Evolutionary conservation across 2,113 vertebrate species (phyloP), one percentile per base, ranked within the genome.

Genomic region (Otolemur garnettii): DNA sequence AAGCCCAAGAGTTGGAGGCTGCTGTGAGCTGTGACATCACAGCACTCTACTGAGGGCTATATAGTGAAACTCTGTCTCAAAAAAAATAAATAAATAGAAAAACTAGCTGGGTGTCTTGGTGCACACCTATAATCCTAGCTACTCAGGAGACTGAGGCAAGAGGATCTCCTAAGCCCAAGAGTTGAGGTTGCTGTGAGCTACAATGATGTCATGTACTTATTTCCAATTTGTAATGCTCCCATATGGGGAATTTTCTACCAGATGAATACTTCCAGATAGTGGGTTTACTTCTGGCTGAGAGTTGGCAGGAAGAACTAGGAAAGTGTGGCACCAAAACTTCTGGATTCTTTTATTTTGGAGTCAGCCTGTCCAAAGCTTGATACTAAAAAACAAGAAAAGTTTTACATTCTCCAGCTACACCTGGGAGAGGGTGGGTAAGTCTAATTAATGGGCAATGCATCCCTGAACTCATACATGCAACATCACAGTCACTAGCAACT

Each of bases 381-480:
- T 50, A 66, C 11, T 24, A 87, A 80, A 90, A 68, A 91, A 8
- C 19, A 91, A 64, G n/a, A 86, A 93, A 45, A 74, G 24, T 93
- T 80, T 93, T 93, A 35, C 81, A 9, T 19, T 87, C 59, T 80
- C 66, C 24, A 81, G 35, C 64, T 55, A 45, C 10, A 19, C 18
- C 24, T 55, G 42, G 74, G 50, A 86, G 30, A 38, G 38, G 74
- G 42, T 80, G 30, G 35, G 24, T 24, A 80, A 85, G 42, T 45
- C 57, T 90, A 77, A 84, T 77, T 50, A 50, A 69, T 55, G n/a
- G 26, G 4, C 53, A 17, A 79, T 53, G 12, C 38, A 53, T 81
- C 74, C 69, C 30, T n/a, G 35, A 60, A 35, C 33, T 14, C 8
- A 0, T 22, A 38, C 60, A 10, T 62, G 60, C 30, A 53, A 45